Conservation (phyloP, 2,113 vertebrate species). For the Mustela nigripes region DNA sequence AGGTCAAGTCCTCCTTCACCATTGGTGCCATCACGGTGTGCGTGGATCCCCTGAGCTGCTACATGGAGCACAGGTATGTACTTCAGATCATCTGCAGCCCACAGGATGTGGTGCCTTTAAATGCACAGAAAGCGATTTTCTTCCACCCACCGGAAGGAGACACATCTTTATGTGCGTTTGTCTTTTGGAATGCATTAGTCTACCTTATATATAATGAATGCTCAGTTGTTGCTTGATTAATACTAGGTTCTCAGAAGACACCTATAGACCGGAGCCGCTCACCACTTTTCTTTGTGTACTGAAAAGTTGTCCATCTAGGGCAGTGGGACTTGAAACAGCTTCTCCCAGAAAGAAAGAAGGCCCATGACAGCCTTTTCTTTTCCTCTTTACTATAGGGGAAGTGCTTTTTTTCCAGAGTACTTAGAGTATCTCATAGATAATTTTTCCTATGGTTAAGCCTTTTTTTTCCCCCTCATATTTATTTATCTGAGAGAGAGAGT, state of each 20-base stretch:
- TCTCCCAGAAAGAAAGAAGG: background rate
- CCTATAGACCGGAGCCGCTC: background rate
- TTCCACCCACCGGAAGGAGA: background rate
- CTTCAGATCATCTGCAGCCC: background rate
- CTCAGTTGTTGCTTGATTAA: background rate
- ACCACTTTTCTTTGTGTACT: background rate
- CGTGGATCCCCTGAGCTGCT: constrained; percentile 94
- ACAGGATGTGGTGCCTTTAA: background rate
- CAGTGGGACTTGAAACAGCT: background rate
- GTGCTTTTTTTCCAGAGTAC: background rate
- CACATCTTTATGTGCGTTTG: background rate
- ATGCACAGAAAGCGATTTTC: background rate
- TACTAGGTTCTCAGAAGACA: background rate
- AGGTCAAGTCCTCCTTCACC: constrained; percentile 90
- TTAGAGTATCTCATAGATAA: background rate
- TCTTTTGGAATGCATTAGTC: background rate
- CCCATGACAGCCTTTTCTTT: background rate
- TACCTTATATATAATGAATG: background rate
- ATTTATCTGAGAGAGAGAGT: background rate
- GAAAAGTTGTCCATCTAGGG: background rate
- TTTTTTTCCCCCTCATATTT: background rate
- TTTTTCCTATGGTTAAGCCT: background rate
- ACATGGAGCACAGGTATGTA: constrained; percentile 95
- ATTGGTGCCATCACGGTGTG: constrained; percentile 94
- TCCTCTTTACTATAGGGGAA: background rate